Evolutionary conservation across 1,140 invertebrate genomes (phyloP), one percentile per base, ranked within the genome.

Genomic region (Aphelenchoides fujianensis): DNA sequence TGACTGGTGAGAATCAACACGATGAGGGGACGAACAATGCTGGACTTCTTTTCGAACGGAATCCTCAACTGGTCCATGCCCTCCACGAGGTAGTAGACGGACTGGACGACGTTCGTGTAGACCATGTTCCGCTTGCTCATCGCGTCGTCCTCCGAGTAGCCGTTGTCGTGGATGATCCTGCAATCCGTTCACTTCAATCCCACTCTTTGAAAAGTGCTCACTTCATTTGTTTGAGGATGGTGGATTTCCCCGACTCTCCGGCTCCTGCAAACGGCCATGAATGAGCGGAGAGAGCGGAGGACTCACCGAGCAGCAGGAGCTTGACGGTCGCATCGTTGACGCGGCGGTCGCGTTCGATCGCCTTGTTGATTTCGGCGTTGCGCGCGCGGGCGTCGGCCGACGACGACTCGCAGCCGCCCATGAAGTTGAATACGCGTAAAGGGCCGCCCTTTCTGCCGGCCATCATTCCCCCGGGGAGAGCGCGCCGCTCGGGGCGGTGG

Each of bases 161-260:
- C 78, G 30, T 78, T 77, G 32, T 77, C 76, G 62, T 77, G 76
- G 31, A 77, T 79, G 28, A 77, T 77, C 79, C n/a, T n/a, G n/a
- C n/a, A n/a, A n/a, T n/a, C n/a, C n/a, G n/a, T n/a, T n/a, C n/a
- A n/a, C n/a, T n/a, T n/a, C n/a, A n/a, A n/a, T n/a, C n/a, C n/a
- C n/a, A n/a, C n/a, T n/a, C n/a, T n/a, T n/a, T n/a, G n/a, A n/a
- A n/a, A n/a, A n/a, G n/a, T n/a, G n/a, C n/a, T n/a, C n/a, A n/a
- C n/a, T 77, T 77, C 75, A 77, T 80, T 59, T 77, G 79, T 41
- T 78, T 78, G 19, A 75, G 37, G 27, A 75, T 70, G 0, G 74
- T 75, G 16, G 36, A 55, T 48, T 75, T 75, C n/a, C 74, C 74
- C 67, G 68, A 55, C 52, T 75, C 74, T 19, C 74, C 74, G 30